These are phyloP conservation scores for Aplochiton taeniatus DNA, from an alignment of 2,797 vertebrate genomes.

Conservation along the genomic window DNA sequence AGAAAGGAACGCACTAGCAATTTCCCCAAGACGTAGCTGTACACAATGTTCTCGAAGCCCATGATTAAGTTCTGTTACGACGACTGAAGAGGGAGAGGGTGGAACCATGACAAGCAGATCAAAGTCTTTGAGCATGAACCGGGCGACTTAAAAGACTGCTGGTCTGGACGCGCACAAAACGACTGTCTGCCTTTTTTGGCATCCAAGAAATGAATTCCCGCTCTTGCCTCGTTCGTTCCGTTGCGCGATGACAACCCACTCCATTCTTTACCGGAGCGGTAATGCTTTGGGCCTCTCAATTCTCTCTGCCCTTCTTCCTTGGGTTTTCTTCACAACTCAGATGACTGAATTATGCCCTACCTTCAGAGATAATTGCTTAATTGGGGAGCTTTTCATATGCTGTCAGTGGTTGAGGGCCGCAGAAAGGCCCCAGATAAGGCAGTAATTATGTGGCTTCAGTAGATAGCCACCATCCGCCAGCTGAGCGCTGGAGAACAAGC, in stretches of 20 bases:
- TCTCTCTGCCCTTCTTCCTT: slow-evolving; percentile 51
- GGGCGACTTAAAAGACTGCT: no score
- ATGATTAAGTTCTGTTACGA: no score
- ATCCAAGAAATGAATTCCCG: no score
- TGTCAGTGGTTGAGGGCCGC: slow-evolving; percentile 65
- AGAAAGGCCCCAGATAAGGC: slow-evolving; percentile 74
- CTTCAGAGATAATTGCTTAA: slow-evolving; percentile 82
- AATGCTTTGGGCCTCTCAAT: slow-evolving; percentile 56
- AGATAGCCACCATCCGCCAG: slow-evolving; percentile 49
- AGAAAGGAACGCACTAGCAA: background rate
- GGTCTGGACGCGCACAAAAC: no score
- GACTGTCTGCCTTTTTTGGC: no score
- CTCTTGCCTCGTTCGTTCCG: slow-evolving; percentile 25
- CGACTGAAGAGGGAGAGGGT: no score
- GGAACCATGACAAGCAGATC: no score
- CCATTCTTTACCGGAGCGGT: slow-evolving; percentile 56
- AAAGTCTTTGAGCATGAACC: no score
- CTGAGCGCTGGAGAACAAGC: slow-evolving; percentile 59
- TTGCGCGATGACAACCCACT: slow-evolving; percentile 59
- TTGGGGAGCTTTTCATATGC: slow-evolving; percentile 75
- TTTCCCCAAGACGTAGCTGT: background rate
- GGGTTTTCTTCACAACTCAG: slow-evolving; percentile 62
- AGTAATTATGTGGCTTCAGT: slow-evolving; percentile 69
- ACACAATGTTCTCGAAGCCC: no score
- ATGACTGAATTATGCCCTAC: slow-evolving; percentile 75